Conservation (phyloP, 2,113 vertebrate genomes). For the Hoplias malabaricus region DNA sequence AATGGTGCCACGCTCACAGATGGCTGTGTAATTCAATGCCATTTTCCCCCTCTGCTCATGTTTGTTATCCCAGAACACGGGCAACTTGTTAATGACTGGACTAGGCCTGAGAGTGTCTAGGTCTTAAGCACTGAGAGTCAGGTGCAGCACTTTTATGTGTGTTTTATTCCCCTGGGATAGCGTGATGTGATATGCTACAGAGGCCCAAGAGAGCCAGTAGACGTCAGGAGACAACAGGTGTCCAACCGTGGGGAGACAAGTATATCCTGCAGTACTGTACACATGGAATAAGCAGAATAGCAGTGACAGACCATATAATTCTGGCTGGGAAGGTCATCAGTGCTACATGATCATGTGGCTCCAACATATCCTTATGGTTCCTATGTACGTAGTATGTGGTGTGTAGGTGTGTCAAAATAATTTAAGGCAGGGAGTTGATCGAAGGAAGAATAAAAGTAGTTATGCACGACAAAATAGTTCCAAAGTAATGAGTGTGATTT, state of each 20-base stretch:
- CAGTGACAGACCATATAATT: slow-evolving; percentile 29
- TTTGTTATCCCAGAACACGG: slow-evolving; percentile 15
- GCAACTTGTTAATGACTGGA: slow-evolving; percentile 32
- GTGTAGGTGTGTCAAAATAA: background rate
- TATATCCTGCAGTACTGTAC: slow-evolving; percentile 22
- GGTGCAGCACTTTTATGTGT: slow-evolving; percentile 32
- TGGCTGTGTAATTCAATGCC: slow-evolving; percentile 53
- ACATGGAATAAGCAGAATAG: slow-evolving; percentile 31
- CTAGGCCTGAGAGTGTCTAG: slow-evolving; percentile 11
- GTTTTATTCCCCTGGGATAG: slow-evolving; percentile 22
- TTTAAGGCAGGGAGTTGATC: background rate
- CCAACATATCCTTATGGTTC: background rate
- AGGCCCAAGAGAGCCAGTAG: slow-evolving; percentile 8
- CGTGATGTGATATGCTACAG: slow-evolving; percentile 23
- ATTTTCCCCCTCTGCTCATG: slow-evolving; percentile 20
- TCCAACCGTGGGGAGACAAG: slow-evolving; percentile 1
- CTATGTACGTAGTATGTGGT: slow-evolving; percentile 7
- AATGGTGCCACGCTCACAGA: slow-evolving; percentile 52
- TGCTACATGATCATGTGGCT: slow-evolving; percentile 31
- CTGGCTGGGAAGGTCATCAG: slow-evolving; percentile 22
- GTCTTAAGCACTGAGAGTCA: slow-evolving; percentile 25
- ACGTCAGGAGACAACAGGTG: slow-evolving; percentile 46
- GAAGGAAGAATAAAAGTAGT: background rate
- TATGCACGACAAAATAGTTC: background rate
- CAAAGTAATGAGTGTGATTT: background rate